phyloP scores from a whole-genome alignment of 2,888 invertebrate species.

The Seira sanloemensis region DNA sequence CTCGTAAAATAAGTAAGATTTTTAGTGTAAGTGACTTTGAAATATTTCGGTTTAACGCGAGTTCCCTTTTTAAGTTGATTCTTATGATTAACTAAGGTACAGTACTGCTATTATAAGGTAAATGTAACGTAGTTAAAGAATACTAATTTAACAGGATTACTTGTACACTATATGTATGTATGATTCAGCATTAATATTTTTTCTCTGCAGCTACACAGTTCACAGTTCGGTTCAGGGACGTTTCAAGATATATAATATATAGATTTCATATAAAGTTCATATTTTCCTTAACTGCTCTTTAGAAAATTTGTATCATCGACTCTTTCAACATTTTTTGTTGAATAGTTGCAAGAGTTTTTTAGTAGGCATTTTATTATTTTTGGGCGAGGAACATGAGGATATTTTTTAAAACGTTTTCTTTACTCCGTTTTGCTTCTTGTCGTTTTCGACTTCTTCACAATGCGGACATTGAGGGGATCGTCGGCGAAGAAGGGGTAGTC shows the following conservation, averaged over 20 bases:
- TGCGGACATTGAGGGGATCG: slow-evolving; percentile 95
- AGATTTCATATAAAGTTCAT: not conserved
- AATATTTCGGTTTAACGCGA: not conserved
- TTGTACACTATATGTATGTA: not conserved
- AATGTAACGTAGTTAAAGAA: not conserved
- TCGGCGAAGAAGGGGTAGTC: slow-evolving; percentile 95
- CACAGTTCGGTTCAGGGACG: slow-evolving; percentile 66
- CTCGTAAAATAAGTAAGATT: too few species aligned
- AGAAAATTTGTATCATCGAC: not conserved
- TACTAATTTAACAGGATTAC: not conserved
- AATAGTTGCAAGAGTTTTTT: not conserved
- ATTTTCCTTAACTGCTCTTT: not conserved
- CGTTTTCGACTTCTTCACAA: slow-evolving; percentile 80
- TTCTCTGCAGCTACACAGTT: slow-evolving; percentile 63
- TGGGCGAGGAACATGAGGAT: not conserved
- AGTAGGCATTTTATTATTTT: not conserved
- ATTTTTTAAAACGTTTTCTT: not conserved
- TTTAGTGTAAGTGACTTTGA: not conserved
- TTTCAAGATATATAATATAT: slow-evolving; percentile 56
- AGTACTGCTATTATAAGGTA: not conserved
- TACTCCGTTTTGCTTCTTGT: slow-evolving; percentile 39
- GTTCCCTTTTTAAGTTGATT: not conserved
- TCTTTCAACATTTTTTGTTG: not conserved
- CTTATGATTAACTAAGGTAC: not conserved
- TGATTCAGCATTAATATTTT: not conserved